Conservation (phyloP, 2,797 vertebrate genomes). For the Karalla daura region DNA sequence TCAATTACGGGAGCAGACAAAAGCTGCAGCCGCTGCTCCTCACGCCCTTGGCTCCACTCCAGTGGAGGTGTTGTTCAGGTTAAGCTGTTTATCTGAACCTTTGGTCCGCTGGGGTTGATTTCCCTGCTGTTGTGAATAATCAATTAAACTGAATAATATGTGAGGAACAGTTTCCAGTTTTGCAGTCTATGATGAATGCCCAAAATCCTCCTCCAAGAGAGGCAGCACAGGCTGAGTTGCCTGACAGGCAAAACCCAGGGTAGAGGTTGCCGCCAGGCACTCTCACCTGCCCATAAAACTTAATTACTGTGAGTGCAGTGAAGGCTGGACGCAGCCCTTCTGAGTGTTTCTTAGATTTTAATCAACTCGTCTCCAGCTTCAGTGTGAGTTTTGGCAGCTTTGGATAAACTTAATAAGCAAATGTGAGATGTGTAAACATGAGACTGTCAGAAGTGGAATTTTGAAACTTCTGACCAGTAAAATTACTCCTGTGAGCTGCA, state of each 20-base stretch:
- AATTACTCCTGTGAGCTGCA: no score
- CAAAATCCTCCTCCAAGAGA: neutral
- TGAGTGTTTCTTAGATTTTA: conserved; percentile 9
- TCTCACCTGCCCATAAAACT: conserved; percentile 17
- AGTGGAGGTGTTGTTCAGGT: conserved; percentile 38
- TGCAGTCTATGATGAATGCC: neutral
- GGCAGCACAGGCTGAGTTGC: neutral
- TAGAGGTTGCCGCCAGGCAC: neutral
- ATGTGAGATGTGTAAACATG: conserved; percentile 23
- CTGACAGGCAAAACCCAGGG: neutral
- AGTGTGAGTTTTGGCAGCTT: conserved; percentile 15
- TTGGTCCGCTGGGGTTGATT: conserved; percentile 43
- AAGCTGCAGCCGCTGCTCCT: conserved; percentile 12
- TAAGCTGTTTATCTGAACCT: conserved; percentile 40
- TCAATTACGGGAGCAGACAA: conserved; percentile 44
- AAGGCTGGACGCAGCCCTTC: conserved; percentile 25
- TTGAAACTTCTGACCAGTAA: no score
- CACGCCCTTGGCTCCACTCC: conserved; percentile 30
- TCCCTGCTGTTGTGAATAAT: conserved; percentile 48
- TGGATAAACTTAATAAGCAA: conserved; percentile 8
- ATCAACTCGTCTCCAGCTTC: neutral
- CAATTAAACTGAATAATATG: conserved; percentile 36
- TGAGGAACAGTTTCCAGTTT: neutral
- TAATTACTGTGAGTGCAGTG: conserved; percentile 19
- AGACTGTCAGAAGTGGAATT: conserved; percentile 2